These are phyloP conservation scores for Tenthredo livida DNA, from an alignment of 2,888 invertebrate species.

Conservation along the genomic window DNA sequence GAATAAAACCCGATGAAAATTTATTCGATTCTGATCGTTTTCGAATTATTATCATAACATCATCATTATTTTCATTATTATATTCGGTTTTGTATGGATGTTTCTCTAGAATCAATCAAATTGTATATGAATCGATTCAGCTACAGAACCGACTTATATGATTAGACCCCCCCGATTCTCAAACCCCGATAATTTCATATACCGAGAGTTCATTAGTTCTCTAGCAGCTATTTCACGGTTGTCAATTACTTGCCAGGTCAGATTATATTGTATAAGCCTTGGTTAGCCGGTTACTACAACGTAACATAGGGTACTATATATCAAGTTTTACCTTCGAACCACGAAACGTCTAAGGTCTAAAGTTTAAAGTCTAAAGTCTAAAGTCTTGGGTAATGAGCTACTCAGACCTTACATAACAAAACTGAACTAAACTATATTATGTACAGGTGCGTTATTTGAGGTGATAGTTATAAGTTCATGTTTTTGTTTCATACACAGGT, in stretches of 20 bases:
- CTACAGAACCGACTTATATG: background rate
- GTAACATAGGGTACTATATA: background rate
- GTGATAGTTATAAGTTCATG: background rate
- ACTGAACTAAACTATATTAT: background rate
- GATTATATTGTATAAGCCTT: slow-evolving; percentile 8
- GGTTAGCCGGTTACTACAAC: background rate
- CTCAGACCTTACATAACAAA: background rate
- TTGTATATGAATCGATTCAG: background rate
- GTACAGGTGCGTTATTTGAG: background rate
- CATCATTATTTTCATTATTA: background rate
- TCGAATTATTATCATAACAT: background rate
- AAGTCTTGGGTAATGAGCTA: background rate
- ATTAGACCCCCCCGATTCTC: background rate
- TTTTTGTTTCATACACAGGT: slow-evolving; percentile 31
- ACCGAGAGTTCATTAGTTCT: background rate
- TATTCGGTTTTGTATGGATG: background rate
- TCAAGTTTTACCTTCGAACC: background rate
- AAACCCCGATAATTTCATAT: background rate
- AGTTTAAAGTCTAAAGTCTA: background rate
- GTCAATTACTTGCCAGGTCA: slow-evolving; percentile 14
- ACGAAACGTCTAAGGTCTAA: background rate
- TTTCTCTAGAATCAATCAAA: background rate
- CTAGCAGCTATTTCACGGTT: background rate
- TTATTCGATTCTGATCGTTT: background rate
- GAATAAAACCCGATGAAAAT: background rate